These are phyloP conservation scores for Bryconaethiops microstoma DNA, from an alignment of 2,797 vertebrate genomes.

Conservation along the genomic window DNA sequence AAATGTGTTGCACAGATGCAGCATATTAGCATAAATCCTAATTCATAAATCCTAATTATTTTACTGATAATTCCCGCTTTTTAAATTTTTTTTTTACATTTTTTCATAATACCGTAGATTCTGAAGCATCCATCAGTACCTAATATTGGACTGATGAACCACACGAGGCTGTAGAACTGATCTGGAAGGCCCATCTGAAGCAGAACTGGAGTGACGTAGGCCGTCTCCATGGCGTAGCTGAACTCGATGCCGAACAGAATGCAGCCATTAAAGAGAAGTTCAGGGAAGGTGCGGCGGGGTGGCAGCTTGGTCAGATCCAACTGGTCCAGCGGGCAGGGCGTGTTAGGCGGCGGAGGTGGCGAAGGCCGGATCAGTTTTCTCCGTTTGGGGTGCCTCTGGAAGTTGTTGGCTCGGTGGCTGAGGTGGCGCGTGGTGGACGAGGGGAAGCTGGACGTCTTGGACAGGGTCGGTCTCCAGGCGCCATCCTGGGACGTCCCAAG, in stretches of 20 bases:
- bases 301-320: conserved; percentile 90
- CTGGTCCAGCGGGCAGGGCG: conserved; percentile 89
- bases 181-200: conserved; percentile 97
- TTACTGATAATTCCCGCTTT: no score
- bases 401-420: conserved; percentile 97
- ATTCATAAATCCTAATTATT: no score
- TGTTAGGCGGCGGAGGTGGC: conserved; percentile 92
- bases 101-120: not conserved
- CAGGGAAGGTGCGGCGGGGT: conserved; percentile 85
- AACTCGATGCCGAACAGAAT: conserved; percentile 97
- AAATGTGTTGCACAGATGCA: no score
- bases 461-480: conserved; percentile 77
- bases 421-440: conserved; percentile 86
- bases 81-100: no score
- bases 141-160: conserved; percentile 97
- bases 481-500: conserved; percentile 70
- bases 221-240: conserved; percentile 98
- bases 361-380: conserved; percentile 90
- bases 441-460: conserved; percentile 82
- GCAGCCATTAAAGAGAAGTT: conserved; percentile 93
- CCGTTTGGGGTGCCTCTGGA: conserved; percentile 93
- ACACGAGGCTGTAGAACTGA: conserved; percentile 95
- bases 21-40: no score
- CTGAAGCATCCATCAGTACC: conserved; percentile 71
- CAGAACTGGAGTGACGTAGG: conserved; percentile 94